phyloP scores from a whole-genome alignment of 1,140 invertebrate species.

The Apis cerana region DNA sequence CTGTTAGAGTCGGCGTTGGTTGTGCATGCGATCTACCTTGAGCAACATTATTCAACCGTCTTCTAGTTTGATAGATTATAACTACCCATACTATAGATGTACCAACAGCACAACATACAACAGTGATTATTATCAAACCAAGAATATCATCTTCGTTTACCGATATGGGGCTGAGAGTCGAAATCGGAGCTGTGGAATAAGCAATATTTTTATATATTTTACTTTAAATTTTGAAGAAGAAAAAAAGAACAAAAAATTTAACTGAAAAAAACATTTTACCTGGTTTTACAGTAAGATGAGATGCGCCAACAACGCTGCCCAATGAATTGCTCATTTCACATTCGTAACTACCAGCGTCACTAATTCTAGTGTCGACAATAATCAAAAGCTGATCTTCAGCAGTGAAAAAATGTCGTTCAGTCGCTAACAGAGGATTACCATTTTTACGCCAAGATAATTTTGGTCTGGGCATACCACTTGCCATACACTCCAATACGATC shows the following conservation, averaged over 20 bases:
- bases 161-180: conserved; percentile 52
- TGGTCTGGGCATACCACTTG: conserved; percentile 92
- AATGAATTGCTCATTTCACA: conserved; percentile 94
- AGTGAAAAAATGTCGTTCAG: conserved; percentile 90
- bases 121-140: conserved; percentile 93
- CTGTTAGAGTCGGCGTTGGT: conserved; percentile 42
- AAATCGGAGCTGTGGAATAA: conserved; percentile 70
- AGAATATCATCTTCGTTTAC: conserved; percentile 87
- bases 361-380: conserved; percentile 88
- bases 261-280: conserved; percentile 69
- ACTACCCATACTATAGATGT: conserved; percentile 96
- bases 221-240: neutral
- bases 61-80: conserved; percentile 93
- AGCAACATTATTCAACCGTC: conserved; percentile 80
- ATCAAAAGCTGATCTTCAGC: conserved; percentile 93
- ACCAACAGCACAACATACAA: conserved; percentile 93
- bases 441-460: conserved; percentile 95
- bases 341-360: conserved; percentile 92
- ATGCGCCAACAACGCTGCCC: conserved; percentile 84
- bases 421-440: conserved; percentile 86
- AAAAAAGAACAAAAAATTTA: no score
- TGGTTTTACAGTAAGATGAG: conserved; percentile 82
- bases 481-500: conserved; percentile 93
- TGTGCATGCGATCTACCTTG: conserved; percentile 53
- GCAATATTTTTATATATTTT: conserved; percentile 9